A percentile compares a stretch with the other conserved stretches of the same genome.
phyloP scores from a whole-genome alignment of 2,797 vertebrate species.

The Furcifer pardalis region DNA sequence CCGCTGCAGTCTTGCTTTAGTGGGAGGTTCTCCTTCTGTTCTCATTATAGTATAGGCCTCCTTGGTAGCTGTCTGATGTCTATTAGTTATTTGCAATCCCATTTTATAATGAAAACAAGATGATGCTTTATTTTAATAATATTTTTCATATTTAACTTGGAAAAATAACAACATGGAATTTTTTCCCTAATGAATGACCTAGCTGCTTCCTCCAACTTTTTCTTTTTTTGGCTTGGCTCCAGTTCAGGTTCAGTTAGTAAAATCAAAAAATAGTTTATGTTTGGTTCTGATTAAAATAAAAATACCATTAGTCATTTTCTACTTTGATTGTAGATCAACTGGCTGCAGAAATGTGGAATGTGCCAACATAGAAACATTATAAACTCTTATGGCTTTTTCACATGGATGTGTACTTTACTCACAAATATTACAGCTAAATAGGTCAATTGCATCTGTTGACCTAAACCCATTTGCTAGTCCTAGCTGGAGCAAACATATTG shows the following conservation, averaged over 20 bases:
- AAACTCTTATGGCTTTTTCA: background rate
- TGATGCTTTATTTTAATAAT: background rate
- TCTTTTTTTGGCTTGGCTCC: background rate
- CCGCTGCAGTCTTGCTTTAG: background rate
- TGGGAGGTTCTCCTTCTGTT: background rate
- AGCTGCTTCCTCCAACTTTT: background rate
- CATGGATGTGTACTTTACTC: background rate
- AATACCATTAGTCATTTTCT: background rate
- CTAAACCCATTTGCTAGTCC: background rate
- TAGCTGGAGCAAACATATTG: too few relatives aligned
- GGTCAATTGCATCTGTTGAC: background rate
- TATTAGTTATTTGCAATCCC: slow-evolving; percentile 15
- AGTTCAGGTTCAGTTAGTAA: slow-evolving; percentile 4
- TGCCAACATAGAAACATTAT: background rate
- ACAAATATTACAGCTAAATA: background rate
- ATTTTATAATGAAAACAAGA: slow-evolving; percentile 16
- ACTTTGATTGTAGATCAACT: background rate
- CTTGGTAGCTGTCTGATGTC: background rate
- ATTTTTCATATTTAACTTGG: slow-evolving; percentile 9
- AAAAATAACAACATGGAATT: background rate
- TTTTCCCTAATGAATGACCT: background rate
- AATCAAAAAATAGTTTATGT: background rate
- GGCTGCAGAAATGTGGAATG: background rate
- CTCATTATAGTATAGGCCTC: background rate
- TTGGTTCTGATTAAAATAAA: slow-evolving; percentile 22